Percentiles rank a stretch among this genome's conserved stretches.
phyloP scores from a whole-genome alignment of 1,140 invertebrate species.

The Panagrolaimus sp. region DNA sequence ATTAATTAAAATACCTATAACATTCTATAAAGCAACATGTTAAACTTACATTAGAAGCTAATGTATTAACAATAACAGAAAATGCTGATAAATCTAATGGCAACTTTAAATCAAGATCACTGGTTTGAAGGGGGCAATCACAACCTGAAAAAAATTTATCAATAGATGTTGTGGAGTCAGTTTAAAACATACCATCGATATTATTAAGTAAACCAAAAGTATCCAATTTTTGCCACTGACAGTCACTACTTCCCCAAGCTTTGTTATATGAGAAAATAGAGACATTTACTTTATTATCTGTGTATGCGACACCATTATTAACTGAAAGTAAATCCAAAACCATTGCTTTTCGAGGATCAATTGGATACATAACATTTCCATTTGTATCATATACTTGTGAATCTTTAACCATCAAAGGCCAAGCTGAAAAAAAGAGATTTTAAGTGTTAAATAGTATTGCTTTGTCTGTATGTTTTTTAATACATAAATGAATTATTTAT shows the following conservation, averaged over 20 bases:
- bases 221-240: neutral
- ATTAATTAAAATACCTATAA: no score
- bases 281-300: constrained; percentile 5
- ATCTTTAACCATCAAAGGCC: neutral
- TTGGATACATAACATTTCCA: constrained; percentile 7
- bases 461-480: neutral
- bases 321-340: neutral
- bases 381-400: neutral
- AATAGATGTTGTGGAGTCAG: no score
- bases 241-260: neutral
- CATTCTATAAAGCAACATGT: no score
- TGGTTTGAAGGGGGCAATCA: constrained; percentile 10
- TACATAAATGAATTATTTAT: no score
- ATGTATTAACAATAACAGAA: neutral
- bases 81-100: neutral
- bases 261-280: neutral
- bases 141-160: no score
- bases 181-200: no score
- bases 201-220: constrained; percentile 6
- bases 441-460: no score
- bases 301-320: constrained; percentile 8
- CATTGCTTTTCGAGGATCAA: neutral
- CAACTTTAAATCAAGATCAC: neutral
- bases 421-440: neutral
- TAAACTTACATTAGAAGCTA: constrained; percentile 3